A percentile compares a stretch with the other conserved stretches of the same genome.
These are phyloP conservation scores for Ladona fulva DNA, from an alignment of 1,140 invertebrate species.

Conservation along the genomic window DNA sequence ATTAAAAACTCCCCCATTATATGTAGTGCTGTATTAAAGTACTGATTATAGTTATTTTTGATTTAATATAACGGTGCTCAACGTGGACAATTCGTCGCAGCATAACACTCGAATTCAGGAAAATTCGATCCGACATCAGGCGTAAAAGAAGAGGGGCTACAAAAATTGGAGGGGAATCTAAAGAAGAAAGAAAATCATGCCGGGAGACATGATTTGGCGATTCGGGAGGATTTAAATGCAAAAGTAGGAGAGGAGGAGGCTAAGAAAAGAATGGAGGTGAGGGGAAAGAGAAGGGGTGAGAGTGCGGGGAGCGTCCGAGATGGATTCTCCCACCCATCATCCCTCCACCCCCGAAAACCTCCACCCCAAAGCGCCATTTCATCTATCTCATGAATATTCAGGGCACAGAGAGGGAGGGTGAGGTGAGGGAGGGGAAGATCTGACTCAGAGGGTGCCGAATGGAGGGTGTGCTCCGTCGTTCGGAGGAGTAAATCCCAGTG, in stretches of 20 bases:
- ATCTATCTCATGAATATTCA: conserved; percentile 19
- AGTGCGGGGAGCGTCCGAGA: background rate
- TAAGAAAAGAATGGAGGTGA: background rate
- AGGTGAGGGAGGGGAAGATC: background rate
- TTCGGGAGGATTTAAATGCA: conserved; percentile 7
- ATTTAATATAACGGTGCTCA: no score
- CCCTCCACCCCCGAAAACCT: conserved; percentile 2
- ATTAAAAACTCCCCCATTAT: no score
- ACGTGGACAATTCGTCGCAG: no score
- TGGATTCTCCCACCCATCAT: conserved; percentile 7
- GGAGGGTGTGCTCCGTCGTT: background rate
- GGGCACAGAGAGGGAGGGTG: conserved; percentile 14
- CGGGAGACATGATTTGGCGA: background rate
- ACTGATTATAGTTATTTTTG: no score
- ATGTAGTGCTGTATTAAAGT: no score
- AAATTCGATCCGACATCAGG: no score
- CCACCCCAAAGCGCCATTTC: conserved; percentile 13
- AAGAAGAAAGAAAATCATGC: no score
- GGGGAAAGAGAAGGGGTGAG: background rate
- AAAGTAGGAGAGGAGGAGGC: background rate
- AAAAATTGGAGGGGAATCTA: no score
- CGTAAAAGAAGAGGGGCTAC: no score
- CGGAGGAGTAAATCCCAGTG: background rate
- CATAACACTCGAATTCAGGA: no score
- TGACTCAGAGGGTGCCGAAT: background rate